Base-by-base conservation (phyloP, 2,888 invertebrate species). In the Cephus sareptanus region DNA sequence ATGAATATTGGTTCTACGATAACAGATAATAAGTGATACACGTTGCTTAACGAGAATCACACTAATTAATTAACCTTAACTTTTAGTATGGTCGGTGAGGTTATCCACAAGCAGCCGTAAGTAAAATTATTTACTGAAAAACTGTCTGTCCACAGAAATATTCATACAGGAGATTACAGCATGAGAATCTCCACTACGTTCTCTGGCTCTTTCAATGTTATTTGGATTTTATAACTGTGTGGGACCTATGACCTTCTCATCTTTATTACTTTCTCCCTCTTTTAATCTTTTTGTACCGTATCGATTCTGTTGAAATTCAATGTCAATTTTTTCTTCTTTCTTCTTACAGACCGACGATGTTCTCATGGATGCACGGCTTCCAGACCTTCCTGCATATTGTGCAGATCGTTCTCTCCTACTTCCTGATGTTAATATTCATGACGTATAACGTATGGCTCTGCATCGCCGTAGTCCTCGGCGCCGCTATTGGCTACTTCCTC, bases 351-450 rank as follows among this genome's bases (percentile, higher is more conserved):
- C 96, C 96, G 75, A 95, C 95, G 81, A 97, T 98, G 96, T 91
- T 97, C 89, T 98, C 97, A 87, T 91, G 93, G 87, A 95, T 96
- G 90, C 98, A 98, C 91, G 94, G 94, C 78, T 95, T 96, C 92
- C 98, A 98, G 92, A 98, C 98, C 30, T 92, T 95, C 75, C 94
- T 98, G 31, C 98, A 98, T 90, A 95, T 98, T 81, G 88, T 98
- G 33, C 98, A 98, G 92, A 97, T 98, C 88, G 94, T 97, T 79
- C 93, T 98, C 81, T 97, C 98, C 85, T 98, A 98, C 92, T 95
- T 98, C 92, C 94, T 98, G 75, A 98, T 98, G 98, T 93, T 98
- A 91, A 97, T 98, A 85, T 98, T 98, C 91, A 98, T 98, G 98
- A 98, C 98, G 1, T 98, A 97, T 94, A 98, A 98, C 90, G 95